Evolutionary conservation across 1,140 invertebrate genomes (phyloP).

Genomic region (Aphis craccivora): DNA sequence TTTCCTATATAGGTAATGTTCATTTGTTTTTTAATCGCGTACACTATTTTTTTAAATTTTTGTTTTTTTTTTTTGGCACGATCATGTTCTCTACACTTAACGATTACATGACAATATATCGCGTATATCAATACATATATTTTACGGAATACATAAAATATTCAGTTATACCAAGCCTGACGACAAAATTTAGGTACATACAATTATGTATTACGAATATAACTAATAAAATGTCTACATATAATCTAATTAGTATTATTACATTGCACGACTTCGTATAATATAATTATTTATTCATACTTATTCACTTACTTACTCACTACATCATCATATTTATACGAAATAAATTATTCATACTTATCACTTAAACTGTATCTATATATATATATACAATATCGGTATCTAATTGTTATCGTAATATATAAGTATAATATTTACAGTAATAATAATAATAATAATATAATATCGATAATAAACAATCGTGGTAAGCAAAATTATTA

Average conservation of each 20-base stretch:
- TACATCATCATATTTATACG: background rate
- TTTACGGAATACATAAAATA: background rate
- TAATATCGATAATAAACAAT: background rate
- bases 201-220: background rate
- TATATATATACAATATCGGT: background rate
- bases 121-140: background rate
- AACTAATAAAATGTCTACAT: slow-evolving; percentile 6
- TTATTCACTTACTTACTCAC: background rate
- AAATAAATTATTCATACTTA: slow-evolving; percentile 34
- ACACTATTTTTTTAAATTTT: slow-evolving; percentile 15
- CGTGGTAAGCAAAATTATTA: slow-evolving; percentile 34
- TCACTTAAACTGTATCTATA: background rate
- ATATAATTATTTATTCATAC: background rate
- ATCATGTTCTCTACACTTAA: background rate
- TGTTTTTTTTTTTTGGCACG: slow-evolving; percentile 13
- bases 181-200: background rate
- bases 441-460: slow-evolving; percentile 23
- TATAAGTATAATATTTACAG: slow-evolving; percentile 12
- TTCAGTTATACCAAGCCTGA: background rate
- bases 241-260: slow-evolving; percentile 28
- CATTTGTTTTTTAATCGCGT: background rate
- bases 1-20: background rate
- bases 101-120: background rate
- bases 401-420: background rate
- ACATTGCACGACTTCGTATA: slow-evolving; percentile 36